Evolutionary conservation across 2,113 vertebrate species (phyloP).

Genomic region (Diadophis punctatus): DNA sequence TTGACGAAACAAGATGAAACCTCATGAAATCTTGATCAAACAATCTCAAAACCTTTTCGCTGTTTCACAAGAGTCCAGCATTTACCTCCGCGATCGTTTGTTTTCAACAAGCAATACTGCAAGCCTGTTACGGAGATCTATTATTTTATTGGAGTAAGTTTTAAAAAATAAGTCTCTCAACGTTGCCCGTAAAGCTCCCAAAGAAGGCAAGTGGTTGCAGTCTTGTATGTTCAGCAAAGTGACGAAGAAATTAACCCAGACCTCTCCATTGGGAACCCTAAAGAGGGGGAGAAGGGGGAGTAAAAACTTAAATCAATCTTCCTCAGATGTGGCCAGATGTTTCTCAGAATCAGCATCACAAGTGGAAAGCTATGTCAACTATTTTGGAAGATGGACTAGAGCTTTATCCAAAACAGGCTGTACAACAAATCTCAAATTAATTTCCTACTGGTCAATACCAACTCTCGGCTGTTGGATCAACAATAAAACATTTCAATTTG

Average conservation of each 20-base stretch:
- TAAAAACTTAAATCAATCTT: neutral
- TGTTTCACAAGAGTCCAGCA: neutral
- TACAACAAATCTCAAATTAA: neutral
- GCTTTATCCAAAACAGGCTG: neutral
- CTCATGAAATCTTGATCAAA: neutral
- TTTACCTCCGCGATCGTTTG: slow-evolving; percentile 64
- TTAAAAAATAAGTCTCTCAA: slow-evolving; percentile 70
- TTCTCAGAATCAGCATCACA: neutral
- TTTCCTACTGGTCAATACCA: neutral
- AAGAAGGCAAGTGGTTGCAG: slow-evolving; percentile 68
- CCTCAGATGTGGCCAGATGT: neutral
- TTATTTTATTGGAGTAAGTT: slow-evolving; percentile 76
- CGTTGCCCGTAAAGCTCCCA: slow-evolving; percentile 63
- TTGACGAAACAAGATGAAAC: neutral
- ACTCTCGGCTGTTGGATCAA: neutral
- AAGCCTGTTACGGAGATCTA: slow-evolving; percentile 77
- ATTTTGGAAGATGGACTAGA: neutral
- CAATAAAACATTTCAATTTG: neutral
- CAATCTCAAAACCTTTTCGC: neutral
- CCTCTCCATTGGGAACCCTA: slow-evolving; percentile 81
- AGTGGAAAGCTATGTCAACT: neutral
- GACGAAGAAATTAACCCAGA: slow-evolving; percentile 88
- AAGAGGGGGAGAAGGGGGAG: neutral
- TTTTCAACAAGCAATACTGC: slow-evolving; percentile 81
- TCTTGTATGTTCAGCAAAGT: slow-evolving; percentile 80